Evolutionary conservation across 2,888 invertebrate genomes (phyloP).

Genomic region (Drosophila diplacantha): DNA sequence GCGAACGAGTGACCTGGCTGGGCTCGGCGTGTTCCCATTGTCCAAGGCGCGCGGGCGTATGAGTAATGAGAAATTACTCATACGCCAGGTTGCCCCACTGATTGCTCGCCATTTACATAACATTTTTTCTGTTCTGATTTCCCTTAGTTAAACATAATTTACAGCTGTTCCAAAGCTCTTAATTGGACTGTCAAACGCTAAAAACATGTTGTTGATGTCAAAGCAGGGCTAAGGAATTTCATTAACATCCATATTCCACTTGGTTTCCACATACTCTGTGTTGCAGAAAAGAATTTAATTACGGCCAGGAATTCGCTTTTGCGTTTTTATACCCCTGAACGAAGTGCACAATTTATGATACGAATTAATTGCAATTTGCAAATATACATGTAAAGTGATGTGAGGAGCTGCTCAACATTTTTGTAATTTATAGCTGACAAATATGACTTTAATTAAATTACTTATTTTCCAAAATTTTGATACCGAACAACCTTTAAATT

Average conservation of each 20-base stretch:
- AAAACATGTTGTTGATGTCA: background rate
- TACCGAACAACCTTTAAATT: background rate
- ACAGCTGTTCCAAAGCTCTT: background rate
- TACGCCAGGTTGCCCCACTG: background rate
- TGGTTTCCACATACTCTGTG: background rate
- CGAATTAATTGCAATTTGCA: background rate
- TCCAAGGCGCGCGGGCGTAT: background rate
- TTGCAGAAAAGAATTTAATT: conserved; percentile 5
- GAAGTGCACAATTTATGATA: background rate
- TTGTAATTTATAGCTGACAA: background rate
- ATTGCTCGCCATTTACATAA: background rate
- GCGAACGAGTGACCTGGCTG: conserved; percentile 1
- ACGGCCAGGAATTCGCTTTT: background rate
- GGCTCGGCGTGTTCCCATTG: conserved; percentile 3
- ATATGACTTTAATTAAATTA: background rate
- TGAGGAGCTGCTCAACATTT: background rate
- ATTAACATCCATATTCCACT: background rate
- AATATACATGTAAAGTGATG: too few species aligned
- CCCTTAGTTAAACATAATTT: background rate
- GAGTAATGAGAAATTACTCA: conserved; percentile 1
- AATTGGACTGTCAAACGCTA: conserved; percentile 1
- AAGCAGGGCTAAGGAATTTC: conserved; percentile 1
- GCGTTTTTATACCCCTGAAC: background rate
- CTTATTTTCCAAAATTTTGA: background rate
- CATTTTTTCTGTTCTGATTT: background rate